Percentiles rank a stretch among this genome's conserved stretches.
phyloP scores from a whole-genome alignment of 2,888 invertebrate species.

The Monoplex corrugatus region DNA sequence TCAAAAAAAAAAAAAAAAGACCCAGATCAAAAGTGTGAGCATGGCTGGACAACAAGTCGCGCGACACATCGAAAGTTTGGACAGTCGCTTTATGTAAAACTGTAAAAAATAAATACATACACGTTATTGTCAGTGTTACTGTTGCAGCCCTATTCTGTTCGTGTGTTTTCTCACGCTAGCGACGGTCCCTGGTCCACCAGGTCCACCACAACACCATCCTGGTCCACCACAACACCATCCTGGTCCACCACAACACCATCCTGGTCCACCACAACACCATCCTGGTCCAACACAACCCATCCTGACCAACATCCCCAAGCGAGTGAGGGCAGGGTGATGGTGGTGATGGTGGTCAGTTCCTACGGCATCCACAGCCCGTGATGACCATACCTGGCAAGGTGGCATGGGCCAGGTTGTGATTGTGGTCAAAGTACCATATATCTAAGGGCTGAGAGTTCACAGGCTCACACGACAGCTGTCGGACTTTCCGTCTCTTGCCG shows the following conservation, averaged over 20 bases:
- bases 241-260: neutral
- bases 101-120: too few relatives aligned
- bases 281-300: neutral
- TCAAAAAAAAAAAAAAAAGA: too few relatives aligned
- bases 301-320: neutral
- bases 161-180: neutral
- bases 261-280: neutral
- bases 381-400: constrained; percentile 37
- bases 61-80: too few relatives aligned
- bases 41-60: too few relatives aligned
- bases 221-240: neutral
- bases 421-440: constrained; percentile 48
- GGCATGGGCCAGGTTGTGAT: constrained; percentile 46
- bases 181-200: neutral
- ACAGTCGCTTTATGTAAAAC: too few relatives aligned
- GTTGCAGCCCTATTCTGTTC: too few relatives aligned
- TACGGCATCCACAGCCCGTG: constrained; percentile 39
- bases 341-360: neutral
- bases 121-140: too few relatives aligned
- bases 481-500: neutral
- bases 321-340: neutral
- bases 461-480: constrained; percentile 31
- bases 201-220: neutral
- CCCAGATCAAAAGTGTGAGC: too few relatives aligned
- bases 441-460: constrained; percentile 25